Evolutionary conservation across 1,140 invertebrate species (phyloP), one percentile per base, ranked within the genome.

Genomic region (Augochlora pura): DNA sequence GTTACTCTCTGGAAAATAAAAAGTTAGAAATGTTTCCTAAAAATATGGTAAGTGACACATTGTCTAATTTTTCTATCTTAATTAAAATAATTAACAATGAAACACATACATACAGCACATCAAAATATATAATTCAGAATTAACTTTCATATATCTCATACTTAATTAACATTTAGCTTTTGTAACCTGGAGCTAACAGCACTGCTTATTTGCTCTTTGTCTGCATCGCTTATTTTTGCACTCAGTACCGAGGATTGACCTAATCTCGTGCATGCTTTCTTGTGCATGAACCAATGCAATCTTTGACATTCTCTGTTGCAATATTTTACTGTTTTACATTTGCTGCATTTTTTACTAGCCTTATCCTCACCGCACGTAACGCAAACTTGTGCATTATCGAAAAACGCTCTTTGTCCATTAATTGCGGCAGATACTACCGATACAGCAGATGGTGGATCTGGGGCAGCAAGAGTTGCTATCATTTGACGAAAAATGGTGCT

Each of bases 271-370:
- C 96, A 97, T 39, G 94, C 95, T 90, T 98, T 98, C 93, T 99
- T 99, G 91, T 99, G 99, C 83, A 97, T 96, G 86, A 97, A 96
- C 99, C 99, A 99, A 92, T 99, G 98, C 10, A 99, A 92, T 85
- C 97, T 95, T 91, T 99, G 99, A 92, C 99, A 99, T 86, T 96
- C 95, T 82, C 97, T 94, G 90, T 98, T 96, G 93, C 99, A 99
- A 91, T 99, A 99, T 85, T 97, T 95, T 18, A 98, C 97, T 73
- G 95, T 95, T 94, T 98, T 98, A 92, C 98, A 99, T 90, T 97
- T 97, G n/a, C 97, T 96, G 92, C 99, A 99, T 91, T 98, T 98
- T 89, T 98, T 99, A 12, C 95, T 94, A 10, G 97, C 97, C 85
- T 97, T 96, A 75, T 97, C 96, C 88, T 98, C 96, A 0, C 97